Base-by-base conservation (phyloP, 1,140 invertebrate genomes). In the Drosophila kohkoa region DNA sequence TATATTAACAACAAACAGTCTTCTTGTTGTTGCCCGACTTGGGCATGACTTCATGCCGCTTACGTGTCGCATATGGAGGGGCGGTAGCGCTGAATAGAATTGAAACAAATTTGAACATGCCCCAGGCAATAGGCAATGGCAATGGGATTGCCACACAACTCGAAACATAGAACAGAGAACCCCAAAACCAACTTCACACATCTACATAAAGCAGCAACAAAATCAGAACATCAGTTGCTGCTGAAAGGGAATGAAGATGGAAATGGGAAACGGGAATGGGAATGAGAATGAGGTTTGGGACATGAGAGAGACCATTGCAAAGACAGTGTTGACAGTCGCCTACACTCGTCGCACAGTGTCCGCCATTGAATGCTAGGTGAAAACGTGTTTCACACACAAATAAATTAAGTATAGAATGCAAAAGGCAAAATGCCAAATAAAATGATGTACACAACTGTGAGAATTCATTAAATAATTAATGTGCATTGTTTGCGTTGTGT, bases 61-160 rank as follows among this genome's bases (percentile, higher is more conserved):
- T 87, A 87, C 82, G 82, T 87, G 82, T 88, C 72, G 52, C 81
- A 43, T 70, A 41, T 69, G 52, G 46, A 38, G 41, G 41, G 54
- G 55, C 32, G 52, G 54, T 41, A n/a, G 5, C 46, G 48, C 32
- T 45, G 67, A 58, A 60, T 55, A 51, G 80, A 87, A 88, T 87
- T 88, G 83, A 88, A 88, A 89, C 83, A 88, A 88, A 88, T 88
- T 89, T 86, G 80, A 83, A 87, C 79, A 87, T 81, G 65, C 77
- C 51, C 68, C 59, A 49, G 81, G 79, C 68, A 59, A 72, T 60
- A 38, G 35, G 20, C 54, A 77, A 67, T 77, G 67, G 32, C 32
- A 25, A 25, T 25, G 69, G 32, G 30, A 65, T 46, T 65, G 59
- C 38, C 48, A 46, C 28, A 71, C 45, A 25, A 25, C 60, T 57